phyloP scores from a whole-genome alignment of 2,113 vertebrate genomes.

The Rallus limicola region DNA sequence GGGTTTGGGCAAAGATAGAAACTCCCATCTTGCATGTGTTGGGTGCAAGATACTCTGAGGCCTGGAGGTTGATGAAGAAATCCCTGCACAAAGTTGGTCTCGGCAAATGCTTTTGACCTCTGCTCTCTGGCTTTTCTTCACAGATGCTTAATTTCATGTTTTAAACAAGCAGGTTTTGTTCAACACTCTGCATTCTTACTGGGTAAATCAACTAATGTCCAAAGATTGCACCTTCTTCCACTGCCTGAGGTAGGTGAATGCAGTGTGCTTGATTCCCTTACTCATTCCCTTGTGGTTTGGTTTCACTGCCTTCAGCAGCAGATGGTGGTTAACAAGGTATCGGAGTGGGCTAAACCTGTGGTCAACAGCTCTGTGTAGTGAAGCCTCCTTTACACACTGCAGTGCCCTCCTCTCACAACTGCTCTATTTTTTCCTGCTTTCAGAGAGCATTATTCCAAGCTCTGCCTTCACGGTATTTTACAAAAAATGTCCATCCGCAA shows the following conservation, averaged over 20 bases:
- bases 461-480: not conserved
- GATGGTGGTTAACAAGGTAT: not conserved
- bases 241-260: not conserved
- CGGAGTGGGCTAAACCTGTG: not conserved
- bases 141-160: not conserved
- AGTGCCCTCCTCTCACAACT: not conserved
- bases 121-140: not conserved
- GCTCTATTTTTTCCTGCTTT: not conserved
- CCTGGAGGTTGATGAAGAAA: not conserved
- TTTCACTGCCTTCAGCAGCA: not conserved
- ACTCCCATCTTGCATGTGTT: not conserved
- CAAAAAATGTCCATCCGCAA: not conserved
- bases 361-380: not conserved
- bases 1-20: not conserved
- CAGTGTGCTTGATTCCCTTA: not conserved
- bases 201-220: not conserved
- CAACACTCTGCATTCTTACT: not conserved
- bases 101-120: not conserved
- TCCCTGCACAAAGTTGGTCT: not conserved
- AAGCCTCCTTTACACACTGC: not conserved
- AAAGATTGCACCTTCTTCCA: not conserved
- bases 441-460: not conserved
- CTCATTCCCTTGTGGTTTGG: accelerated
- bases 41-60: not conserved
- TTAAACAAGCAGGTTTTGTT: not conserved